Conservation (phyloP, 2,797 vertebrate species). For the Parauchenoglanis ngamensis region DNA sequence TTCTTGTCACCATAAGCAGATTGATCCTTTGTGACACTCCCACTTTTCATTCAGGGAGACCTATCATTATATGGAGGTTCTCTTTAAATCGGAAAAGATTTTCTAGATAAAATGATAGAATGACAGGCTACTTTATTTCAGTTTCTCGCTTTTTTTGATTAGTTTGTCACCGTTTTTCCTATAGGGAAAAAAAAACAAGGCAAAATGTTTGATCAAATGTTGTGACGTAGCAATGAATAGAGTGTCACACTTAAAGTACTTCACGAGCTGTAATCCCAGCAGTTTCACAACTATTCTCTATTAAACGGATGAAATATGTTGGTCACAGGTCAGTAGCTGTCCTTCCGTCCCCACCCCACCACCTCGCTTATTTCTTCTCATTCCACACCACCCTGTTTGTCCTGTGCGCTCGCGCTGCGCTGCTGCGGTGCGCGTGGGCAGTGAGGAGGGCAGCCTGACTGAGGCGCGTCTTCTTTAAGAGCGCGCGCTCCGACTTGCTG, state of each 20-base stretch:
- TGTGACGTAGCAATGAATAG: background rate
- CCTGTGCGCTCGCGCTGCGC: background rate
- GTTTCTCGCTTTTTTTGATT: background rate
- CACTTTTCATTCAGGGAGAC: background rate
- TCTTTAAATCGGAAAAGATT: background rate
- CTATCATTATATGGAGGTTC: background rate
- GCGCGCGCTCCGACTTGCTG: constrained; percentile 60
- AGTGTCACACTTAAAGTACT: background rate
- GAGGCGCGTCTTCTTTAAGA: constrained; percentile 32
- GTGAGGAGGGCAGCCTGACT: constrained; percentile 27
- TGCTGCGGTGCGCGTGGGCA: background rate
- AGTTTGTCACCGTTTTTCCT: background rate
- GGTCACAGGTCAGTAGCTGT: background rate
- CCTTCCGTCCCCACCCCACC: too few species aligned
- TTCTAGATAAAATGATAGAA: background rate
- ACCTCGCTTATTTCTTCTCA: too few species aligned
- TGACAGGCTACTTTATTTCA: background rate
- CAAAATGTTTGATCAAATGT: background rate
- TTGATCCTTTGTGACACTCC: background rate
- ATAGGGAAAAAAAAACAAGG: background rate
- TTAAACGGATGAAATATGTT: background rate
- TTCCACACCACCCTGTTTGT: background rate
- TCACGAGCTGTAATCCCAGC: background rate
- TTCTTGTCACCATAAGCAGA: background rate
- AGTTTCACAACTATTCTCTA: background rate